A percentile compares a stretch with the other conserved stretches of the same genome.
Evolutionary conservation across 2,113 vertebrate species (phyloP).

Genomic region (Heptranchias perlo): DNA sequence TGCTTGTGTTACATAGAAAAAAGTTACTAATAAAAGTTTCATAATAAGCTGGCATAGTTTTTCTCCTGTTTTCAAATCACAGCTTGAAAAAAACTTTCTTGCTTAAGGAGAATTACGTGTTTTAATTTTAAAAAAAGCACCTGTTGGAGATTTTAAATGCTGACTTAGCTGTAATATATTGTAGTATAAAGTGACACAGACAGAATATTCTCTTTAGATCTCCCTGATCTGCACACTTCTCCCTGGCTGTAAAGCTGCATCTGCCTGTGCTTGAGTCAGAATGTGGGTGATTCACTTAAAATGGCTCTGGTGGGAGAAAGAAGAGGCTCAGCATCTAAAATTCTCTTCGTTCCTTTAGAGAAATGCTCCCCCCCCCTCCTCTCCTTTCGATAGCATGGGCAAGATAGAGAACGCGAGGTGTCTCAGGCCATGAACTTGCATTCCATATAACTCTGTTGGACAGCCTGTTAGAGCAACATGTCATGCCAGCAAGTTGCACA

Average conservation of each 20-base stretch:
- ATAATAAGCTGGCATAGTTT: not conserved
- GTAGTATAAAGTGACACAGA: not conserved
- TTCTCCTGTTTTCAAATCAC: not conserved
- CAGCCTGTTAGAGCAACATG: not conserved
- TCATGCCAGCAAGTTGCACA: not conserved
- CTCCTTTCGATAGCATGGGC: not conserved
- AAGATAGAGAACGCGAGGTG: not conserved
- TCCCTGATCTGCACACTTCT: not conserved
- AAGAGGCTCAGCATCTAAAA: not conserved
- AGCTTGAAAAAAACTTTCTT: not conserved
- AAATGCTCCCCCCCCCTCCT: not conserved
- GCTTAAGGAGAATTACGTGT: not conserved
- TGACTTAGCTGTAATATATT: not conserved
- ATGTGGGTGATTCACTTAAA: not conserved
- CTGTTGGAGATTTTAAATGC: not conserved
- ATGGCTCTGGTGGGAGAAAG: not conserved
- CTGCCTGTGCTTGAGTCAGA: not conserved
- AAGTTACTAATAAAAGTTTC: slow-evolving; percentile 18
- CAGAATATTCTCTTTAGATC: not conserved
- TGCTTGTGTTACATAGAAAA: not conserved
- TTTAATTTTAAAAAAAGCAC: not conserved
- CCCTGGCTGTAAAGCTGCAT: not conserved
- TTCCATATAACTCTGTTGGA: not conserved
- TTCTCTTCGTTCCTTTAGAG: not conserved
- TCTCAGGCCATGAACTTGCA: not conserved